These are phyloP conservation scores for Pyrochroa serraticornis DNA, from an alignment of 2,888 invertebrate genomes.

Conservation along the genomic window DNA sequence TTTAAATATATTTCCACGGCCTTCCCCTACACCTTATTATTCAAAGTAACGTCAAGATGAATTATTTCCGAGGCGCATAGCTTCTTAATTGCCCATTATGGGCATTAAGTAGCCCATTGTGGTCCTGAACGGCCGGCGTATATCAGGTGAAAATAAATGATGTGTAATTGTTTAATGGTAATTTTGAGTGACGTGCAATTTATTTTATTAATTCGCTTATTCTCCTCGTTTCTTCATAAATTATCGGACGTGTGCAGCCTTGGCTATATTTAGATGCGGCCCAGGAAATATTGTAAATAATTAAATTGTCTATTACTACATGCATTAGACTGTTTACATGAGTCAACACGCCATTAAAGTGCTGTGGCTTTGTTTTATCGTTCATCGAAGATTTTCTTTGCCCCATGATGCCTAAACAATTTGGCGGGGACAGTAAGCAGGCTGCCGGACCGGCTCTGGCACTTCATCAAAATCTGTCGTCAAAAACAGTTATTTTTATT, in stretches of 20 bases:
- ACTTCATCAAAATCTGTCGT: background rate
- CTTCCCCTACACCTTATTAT: too few relatives aligned
- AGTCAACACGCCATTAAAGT: slow-evolving; percentile 1
- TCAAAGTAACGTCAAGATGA: background rate
- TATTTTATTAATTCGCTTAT: slow-evolving; percentile 1
- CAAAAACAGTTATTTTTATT: background rate
- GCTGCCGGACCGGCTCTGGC: background rate
- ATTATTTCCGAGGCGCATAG: background rate
- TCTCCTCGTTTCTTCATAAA: background rate
- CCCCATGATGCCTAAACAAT: background rate
- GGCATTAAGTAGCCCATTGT: too few relatives aligned
- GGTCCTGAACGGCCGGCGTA: too few relatives aligned
- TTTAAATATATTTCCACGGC: background rate
- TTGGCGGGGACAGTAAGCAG: background rate
- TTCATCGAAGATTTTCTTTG: slow-evolving; percentile 4
- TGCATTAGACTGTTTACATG: slow-evolving; percentile 9
- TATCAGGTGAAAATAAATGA: background rate
- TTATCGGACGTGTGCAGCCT: background rate
- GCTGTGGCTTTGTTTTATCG: slow-evolving; percentile 7
- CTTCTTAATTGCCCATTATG: too few relatives aligned
- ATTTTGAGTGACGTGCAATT: background rate
- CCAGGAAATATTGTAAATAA: slow-evolving; percentile 6
- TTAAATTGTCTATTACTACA: slow-evolving; percentile 11
- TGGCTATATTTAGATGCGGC: background rate
- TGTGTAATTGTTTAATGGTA: background rate